Conservation (phyloP, 2,888 invertebrate species). For the Shargacucullia verbasci region DNA sequence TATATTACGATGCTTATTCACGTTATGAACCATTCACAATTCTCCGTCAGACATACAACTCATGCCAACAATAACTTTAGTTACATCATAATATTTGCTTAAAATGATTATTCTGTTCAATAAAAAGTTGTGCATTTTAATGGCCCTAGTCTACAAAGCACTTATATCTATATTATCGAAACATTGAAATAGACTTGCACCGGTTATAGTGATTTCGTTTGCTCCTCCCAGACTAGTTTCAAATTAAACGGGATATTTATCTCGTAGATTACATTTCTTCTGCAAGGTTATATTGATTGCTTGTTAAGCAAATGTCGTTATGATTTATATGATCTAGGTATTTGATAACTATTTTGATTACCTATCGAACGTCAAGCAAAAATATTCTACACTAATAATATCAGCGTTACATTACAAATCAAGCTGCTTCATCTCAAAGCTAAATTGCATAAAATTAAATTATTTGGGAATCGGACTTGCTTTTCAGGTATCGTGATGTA, state of each 20-base stretch:
- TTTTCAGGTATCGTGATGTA: too few species aligned
- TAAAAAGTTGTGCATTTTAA: background rate
- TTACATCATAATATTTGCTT: too few species aligned
- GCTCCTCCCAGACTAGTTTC: background rate
- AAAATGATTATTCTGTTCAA: background rate
- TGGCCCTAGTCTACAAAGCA: background rate
- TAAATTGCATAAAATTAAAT: too few species aligned
- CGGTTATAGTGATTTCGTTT: background rate
- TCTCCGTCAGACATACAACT: too few species aligned
- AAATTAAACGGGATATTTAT: background rate
- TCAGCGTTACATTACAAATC: too few species aligned
- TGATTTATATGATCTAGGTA: slow-evolving; percentile 19
- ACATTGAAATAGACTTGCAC: background rate
- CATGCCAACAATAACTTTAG: too few species aligned
- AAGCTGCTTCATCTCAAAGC: too few species aligned
- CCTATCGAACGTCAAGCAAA: too few species aligned
- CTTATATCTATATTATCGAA: background rate
- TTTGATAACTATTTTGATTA: slow-evolving; percentile 14
- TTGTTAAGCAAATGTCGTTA: slow-evolving; percentile 11
- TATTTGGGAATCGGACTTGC: too few species aligned
- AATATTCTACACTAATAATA: too few species aligned
- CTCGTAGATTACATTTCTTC: slow-evolving; percentile 9
- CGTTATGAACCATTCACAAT: too few species aligned
- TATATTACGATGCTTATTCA: too few species aligned
- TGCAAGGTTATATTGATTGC: slow-evolving; percentile 31